phyloP scores from a whole-genome alignment of 2,888 invertebrate species.

The Platycnemis pennipes region DNA sequence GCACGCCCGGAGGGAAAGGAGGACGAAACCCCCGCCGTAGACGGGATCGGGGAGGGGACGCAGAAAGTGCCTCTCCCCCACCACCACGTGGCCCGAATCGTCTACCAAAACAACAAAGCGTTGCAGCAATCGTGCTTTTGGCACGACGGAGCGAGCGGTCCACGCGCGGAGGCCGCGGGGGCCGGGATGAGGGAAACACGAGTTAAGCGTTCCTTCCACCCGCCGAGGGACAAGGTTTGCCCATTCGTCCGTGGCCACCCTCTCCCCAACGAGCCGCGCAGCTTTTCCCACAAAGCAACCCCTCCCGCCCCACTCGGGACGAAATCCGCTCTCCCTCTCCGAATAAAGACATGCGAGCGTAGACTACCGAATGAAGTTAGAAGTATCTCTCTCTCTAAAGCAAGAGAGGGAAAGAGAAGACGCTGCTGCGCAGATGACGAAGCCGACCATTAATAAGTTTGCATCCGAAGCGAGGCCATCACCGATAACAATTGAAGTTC shows the following conservation, averaged over 20 bases:
- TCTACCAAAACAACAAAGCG: conserved; percentile 26
- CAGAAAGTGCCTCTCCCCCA: not conserved
- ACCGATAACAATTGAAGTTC: not conserved
- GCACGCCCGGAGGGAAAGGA: not conserved
- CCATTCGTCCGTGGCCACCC: not conserved
- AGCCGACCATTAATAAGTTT: not conserved
- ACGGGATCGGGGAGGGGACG: not conserved
- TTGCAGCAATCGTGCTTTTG: conserved; percentile 3
- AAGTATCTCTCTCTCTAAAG: not conserved
- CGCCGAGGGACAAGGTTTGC: conserved; percentile 7
- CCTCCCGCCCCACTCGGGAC: not conserved
- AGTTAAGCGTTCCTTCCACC: not conserved
- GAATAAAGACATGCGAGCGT: not conserved
- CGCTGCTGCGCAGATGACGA: not conserved
- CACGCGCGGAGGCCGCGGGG: not conserved
- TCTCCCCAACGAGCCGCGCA: not conserved
- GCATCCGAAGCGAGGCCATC: not conserved
- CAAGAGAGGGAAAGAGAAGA: no score
- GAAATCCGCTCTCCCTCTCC: not conserved
- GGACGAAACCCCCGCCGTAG: not conserved
- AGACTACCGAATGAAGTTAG: not conserved
- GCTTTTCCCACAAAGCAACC: not conserved
- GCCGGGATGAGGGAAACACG: not conserved
- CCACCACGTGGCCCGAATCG: not conserved
- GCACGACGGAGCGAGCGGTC: not conserved